phyloP scores from a whole-genome alignment of 2,113 vertebrate species.

The human (Homo sapiens) region DNA sequence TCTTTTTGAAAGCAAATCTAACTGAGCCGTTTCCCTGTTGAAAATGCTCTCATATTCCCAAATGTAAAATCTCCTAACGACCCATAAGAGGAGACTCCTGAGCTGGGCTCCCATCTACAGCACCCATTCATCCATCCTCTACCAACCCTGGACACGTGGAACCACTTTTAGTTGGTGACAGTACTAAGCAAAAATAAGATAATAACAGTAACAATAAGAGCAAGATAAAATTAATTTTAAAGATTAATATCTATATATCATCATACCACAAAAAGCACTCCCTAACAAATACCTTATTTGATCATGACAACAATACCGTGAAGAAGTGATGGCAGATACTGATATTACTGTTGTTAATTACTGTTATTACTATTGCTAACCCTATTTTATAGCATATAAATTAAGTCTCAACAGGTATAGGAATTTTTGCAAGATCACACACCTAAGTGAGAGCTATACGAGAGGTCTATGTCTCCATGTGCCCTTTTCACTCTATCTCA shows the following conservation, averaged over 20 bases:
- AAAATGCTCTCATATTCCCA: neutral
- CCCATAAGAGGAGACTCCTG: neutral
- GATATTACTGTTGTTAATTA: neutral
- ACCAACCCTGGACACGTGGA: neutral
- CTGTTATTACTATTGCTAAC: neutral
- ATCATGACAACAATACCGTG: neutral
- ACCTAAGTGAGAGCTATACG: neutral
- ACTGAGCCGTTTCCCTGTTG: neutral
- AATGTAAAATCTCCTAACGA: neutral
- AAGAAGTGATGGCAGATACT: neutral
- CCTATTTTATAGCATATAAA: too few species aligned
- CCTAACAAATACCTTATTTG: neutral
- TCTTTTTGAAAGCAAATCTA: slow-evolving; percentile 9
- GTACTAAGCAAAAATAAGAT: neutral
- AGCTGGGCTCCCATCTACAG: neutral
- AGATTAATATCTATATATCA: neutral
- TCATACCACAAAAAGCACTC: neutral
- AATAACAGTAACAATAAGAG: neutral
- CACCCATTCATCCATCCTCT: neutral
- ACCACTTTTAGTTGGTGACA: neutral
- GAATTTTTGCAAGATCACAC: neutral
- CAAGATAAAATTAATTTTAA: neutral
- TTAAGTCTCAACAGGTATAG: neutral
- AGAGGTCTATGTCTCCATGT: neutral
- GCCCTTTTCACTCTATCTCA: neutral